Evolutionary conservation across 2,113 vertebrate genomes (phyloP).

Genomic region (Dascyllus trimaculatus): DNA sequence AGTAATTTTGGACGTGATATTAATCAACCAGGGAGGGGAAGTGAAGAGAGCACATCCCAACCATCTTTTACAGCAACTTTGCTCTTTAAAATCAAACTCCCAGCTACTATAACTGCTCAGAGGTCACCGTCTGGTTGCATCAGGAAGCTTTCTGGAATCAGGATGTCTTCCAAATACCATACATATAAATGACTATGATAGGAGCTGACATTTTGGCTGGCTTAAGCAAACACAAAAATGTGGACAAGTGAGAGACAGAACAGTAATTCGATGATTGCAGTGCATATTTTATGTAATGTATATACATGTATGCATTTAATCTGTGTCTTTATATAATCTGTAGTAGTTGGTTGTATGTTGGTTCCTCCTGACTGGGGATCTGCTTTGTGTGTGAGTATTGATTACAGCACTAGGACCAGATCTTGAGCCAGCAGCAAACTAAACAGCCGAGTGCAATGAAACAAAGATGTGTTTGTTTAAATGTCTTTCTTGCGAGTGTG

Average conservation of each 20-base stretch:
- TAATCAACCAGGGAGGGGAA: not conserved
- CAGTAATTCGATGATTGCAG: too few relatives aligned
- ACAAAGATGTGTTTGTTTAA: constrained; percentile 66
- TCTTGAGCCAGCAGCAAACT: constrained; percentile 47
- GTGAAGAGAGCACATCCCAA: constrained; percentile 5
- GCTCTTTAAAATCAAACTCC: not conserved
- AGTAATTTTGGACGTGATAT: constrained; percentile 1
- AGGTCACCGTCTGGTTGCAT: too few relatives aligned
- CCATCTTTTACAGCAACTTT: not conserved
- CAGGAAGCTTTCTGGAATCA: not conserved
- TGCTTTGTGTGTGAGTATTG: constrained; percentile 18
- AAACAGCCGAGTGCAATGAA: constrained; percentile 42
- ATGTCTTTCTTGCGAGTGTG: not conserved
- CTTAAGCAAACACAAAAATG: too few relatives aligned
- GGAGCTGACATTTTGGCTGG: too few relatives aligned
- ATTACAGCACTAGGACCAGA: constrained; percentile 28
- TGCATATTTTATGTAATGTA: too few relatives aligned
- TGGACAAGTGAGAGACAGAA: too few relatives aligned
- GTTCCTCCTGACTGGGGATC: not conserved
- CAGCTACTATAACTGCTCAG: not conserved
- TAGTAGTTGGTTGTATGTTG: not conserved
- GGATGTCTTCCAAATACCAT: too few relatives aligned
- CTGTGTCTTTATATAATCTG: not conserved
- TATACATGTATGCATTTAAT: too few relatives aligned
- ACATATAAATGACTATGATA: too few relatives aligned